phyloP scores from a whole-genome alignment of 2,797 vertebrate species.

The Pangasius macronema region DNA sequence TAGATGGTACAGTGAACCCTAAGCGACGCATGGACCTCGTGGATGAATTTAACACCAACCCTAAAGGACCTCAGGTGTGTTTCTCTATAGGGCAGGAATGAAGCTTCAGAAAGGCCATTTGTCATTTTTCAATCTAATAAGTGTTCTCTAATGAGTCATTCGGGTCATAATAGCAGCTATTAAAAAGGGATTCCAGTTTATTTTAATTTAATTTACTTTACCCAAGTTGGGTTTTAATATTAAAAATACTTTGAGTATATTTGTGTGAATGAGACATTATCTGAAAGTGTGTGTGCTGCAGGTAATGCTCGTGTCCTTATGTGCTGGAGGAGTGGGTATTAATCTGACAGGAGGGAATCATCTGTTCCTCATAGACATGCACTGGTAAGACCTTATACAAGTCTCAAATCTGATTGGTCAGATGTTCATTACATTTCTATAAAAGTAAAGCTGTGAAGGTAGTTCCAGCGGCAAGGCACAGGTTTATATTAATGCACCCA shows the following conservation, averaged over 20 bases:
- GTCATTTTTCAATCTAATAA: not conserved
- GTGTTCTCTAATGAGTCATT: not conserved
- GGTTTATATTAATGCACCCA: not conserved
- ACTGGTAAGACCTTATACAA: constrained; percentile 81
- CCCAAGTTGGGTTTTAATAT: not conserved
- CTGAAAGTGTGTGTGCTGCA: constrained; percentile 58
- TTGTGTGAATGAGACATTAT: not conserved
- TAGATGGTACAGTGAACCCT: constrained; percentile 88
- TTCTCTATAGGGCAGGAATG: not conserved
- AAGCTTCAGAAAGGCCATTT: not conserved
- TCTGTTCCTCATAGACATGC: constrained; percentile 97
- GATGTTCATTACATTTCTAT: not conserved
- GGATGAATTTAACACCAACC: constrained; percentile 90
- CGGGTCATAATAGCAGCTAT: not conserved
- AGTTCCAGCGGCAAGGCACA: not conserved
- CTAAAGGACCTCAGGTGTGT: constrained; percentile 82
- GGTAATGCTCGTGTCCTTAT: constrained; percentile 93
- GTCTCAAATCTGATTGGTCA: not conserved
- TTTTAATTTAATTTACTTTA: not conserved
- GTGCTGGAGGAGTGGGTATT: constrained; percentile 92
- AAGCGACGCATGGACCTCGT: constrained; percentile 92
- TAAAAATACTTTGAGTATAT: not conserved
- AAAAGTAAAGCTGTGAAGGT: no score
- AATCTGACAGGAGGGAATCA: constrained; percentile 95
- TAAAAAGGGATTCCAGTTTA: not conserved